A percentile compares a stretch with the other conserved stretches of the same genome.
These are phyloP conservation scores for Gryon sp. DNA, from an alignment of 1,140 invertebrate genomes.

Conservation along the genomic window DNA sequence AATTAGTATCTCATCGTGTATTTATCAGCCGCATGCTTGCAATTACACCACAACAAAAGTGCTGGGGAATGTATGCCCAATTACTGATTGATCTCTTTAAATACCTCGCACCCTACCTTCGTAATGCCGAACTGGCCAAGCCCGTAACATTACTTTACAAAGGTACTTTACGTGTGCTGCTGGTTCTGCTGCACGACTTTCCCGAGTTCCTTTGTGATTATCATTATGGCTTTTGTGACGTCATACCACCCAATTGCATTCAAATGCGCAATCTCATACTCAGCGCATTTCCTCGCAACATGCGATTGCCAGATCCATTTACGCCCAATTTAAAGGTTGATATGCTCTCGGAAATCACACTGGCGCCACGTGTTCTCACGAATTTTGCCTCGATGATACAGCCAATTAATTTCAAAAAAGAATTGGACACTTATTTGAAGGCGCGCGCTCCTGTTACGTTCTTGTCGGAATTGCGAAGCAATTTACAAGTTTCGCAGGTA, in stretches of 20 bases:
- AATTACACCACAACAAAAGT: constrained; percentile 90
- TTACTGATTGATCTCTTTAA: constrained; percentile 97
- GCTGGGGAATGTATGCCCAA: constrained; percentile 94
- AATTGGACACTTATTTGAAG: constrained; percentile 97
- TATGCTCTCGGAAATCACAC: constrained; percentile 91
- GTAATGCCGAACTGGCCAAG: constrained; percentile 97
- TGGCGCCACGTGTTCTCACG: constrained; percentile 92
- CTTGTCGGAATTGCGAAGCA: constrained; percentile 92
- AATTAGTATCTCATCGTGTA: constrained; percentile 96
- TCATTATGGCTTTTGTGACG: constrained; percentile 99
- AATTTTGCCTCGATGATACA: constrained; percentile 94
- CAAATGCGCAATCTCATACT: constrained; percentile 99
- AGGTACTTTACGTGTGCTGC: constrained; percentile 95
- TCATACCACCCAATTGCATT: constrained; percentile 99
- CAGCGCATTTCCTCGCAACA: constrained; percentile 98
- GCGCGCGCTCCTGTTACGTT: constrained; percentile 97
- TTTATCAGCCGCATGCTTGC: constrained; percentile 97
- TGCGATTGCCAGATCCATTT: constrained; percentile 98
- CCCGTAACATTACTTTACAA: constrained; percentile 96
- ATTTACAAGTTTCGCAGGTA: constrained; percentile 90
- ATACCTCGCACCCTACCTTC: constrained; percentile 96
- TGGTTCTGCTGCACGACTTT: constrained; percentile 98
- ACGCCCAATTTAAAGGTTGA: constrained; percentile 98
- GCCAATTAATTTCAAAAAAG: constrained; percentile 93
- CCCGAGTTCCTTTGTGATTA: constrained; percentile 99